These are phyloP conservation scores for Volucella zonaria DNA, from an alignment of 2,888 invertebrate species.

Conservation along the genomic window DNA sequence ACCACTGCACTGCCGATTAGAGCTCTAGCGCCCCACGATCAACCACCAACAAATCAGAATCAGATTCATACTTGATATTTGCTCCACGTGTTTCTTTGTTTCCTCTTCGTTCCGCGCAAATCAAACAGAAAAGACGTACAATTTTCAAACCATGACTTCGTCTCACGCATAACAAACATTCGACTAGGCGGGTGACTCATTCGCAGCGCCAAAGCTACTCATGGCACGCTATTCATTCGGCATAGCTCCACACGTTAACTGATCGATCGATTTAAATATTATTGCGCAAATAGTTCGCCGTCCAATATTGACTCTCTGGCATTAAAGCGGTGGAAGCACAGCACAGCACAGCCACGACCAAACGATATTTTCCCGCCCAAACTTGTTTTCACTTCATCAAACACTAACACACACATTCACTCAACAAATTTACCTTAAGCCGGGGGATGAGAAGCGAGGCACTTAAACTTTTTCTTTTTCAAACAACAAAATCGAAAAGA, in stretches of 20 bases:
- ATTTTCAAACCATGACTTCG: background rate
- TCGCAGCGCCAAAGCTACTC: background rate
- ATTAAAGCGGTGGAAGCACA: background rate
- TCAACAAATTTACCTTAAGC: too few species aligned
- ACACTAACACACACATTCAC: too few species aligned
- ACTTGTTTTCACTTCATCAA: background rate
- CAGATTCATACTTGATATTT: background rate
- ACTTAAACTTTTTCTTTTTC: background rate
- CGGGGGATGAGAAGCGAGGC: background rate
- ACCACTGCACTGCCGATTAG: too few species aligned
- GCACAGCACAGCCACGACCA: background rate
- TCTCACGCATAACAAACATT: background rate
- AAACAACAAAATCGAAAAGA: slow-evolving; percentile 15
- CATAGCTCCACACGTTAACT: background rate
- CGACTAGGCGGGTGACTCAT: slow-evolving; percentile 3
- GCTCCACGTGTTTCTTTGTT: background rate
- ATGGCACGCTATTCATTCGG: background rate
- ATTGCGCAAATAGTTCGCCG: slow-evolving; percentile 24
- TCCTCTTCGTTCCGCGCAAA: background rate
- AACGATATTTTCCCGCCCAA: slow-evolving; percentile 26
- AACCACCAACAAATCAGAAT: background rate
- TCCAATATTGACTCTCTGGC: slow-evolving; percentile 11
- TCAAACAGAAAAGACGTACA: background rate
- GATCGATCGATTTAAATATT: background rate
- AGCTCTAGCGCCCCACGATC: too few species aligned